Evolutionary conservation across 92 coral and sea anemone species (phyloP).

Genomic region (Zoanthus sociatus): DNA sequence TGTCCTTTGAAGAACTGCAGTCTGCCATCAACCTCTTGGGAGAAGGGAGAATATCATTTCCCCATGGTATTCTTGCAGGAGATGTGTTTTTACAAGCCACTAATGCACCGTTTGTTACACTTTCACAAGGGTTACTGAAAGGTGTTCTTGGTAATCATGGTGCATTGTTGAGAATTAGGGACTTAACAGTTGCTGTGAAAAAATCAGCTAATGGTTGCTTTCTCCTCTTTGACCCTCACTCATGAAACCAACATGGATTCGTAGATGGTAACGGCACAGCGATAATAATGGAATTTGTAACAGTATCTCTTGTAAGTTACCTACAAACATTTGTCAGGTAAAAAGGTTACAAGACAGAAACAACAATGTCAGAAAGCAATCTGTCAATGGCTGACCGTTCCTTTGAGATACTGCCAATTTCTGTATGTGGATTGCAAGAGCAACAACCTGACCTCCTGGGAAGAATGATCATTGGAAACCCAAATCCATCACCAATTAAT

Average conservation of each 20-base stretch:
- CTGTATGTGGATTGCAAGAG: background rate
- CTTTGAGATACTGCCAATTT: conserved; percentile 36
- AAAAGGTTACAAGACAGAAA: conserved; percentile 25
- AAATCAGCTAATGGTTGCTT: conserved; percentile 5
- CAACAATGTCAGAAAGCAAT: background rate
- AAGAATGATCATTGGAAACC: background rate
- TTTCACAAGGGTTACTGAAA: conserved; percentile 20
- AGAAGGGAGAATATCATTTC: conserved; percentile 5
- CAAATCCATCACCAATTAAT: too few relatives aligned
- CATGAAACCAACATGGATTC: conserved; percentile 14
- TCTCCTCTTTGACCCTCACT: conserved; percentile 33
- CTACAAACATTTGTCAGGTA: conserved; percentile 29
- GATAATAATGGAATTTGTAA: conserved; percentile 4
- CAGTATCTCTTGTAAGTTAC: conserved; percentile 9
- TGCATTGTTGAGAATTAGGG: conserved; percentile 1
- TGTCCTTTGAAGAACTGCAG: conserved; percentile 30
- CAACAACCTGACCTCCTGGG: background rate
- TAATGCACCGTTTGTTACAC: conserved; percentile 18
- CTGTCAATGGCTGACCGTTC: conserved; percentile 40
- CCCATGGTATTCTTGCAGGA: conserved; percentile 20
- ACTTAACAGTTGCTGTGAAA: conserved; percentile 29
- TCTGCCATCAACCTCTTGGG: conserved; percentile 33
- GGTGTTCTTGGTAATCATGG: conserved; percentile 7
- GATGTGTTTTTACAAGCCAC: conserved; percentile 12
- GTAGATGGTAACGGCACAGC: conserved; percentile 37